These are phyloP conservation scores for Galeopsomyia nigrocyanea DNA, from an alignment of 2,888 invertebrate species.

Conservation along the genomic window DNA sequence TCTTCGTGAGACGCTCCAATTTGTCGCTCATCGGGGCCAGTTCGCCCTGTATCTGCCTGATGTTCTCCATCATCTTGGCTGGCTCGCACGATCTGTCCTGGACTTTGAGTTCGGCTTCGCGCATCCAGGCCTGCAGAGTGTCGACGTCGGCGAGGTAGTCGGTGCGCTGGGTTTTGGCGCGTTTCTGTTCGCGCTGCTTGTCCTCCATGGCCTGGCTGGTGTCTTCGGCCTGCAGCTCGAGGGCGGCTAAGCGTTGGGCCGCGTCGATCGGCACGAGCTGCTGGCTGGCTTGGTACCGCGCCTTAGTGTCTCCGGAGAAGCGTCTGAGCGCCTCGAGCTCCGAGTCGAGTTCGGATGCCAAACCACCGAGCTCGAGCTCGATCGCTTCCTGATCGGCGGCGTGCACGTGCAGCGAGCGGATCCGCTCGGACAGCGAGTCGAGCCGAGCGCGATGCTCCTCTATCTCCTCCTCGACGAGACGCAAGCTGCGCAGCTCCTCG, in stretches of 20 bases:
- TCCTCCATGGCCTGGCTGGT: constrained; percentile 87
- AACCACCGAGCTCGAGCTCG: constrained; percentile 73
- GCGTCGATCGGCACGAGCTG: constrained; percentile 78
- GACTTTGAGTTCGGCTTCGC: constrained; percentile 85
- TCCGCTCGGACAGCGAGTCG: constrained; percentile 69
- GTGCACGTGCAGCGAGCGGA: constrained; percentile 78
- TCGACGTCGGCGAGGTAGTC: constrained; percentile 87
- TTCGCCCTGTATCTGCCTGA: constrained; percentile 84
- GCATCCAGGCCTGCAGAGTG: constrained; percentile 86
- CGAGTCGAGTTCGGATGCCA: constrained; percentile 66
- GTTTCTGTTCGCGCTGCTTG: constrained; percentile 88
- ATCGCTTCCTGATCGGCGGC: constrained; percentile 79
- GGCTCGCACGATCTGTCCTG: constrained; percentile 86
- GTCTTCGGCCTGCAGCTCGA: constrained; percentile 86
- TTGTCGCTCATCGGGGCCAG: constrained; percentile 80
- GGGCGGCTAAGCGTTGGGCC: constrained; percentile 82
- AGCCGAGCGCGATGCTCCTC: constrained; percentile 79
- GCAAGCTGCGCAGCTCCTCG: constrained; percentile 83
- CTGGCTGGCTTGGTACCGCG: constrained; percentile 68
- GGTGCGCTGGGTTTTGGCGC: constrained; percentile 84
- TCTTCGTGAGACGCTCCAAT: constrained; percentile 82
- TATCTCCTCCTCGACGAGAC: constrained; percentile 79
- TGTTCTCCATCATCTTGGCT: constrained; percentile 80
- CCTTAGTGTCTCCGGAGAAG: constrained; percentile 66
- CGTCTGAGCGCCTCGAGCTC: constrained; percentile 61